Evolutionary conservation across 2,888 invertebrate species (phyloP).

Genomic region (Herminia tarsipennalis): DNA sequence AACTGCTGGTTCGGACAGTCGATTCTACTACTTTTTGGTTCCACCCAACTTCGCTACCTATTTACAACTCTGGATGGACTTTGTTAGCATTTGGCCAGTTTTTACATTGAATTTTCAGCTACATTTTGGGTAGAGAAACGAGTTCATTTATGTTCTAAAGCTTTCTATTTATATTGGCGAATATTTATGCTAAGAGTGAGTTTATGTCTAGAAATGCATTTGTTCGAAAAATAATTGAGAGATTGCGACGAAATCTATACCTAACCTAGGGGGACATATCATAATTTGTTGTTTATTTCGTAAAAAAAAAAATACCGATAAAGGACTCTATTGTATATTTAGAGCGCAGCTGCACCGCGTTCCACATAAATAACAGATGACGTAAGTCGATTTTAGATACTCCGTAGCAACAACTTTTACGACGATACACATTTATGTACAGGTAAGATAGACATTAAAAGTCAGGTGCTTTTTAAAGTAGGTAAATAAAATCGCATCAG

Average conservation of each 20-base stretch:
- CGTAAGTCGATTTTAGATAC: not conserved
- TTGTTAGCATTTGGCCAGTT: conserved; percentile 22
- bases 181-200: too few species aligned
- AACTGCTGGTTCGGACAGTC: conserved; percentile 67
- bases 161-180: too few species aligned
- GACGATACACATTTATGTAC: conserved; percentile 4
- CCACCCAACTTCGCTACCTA: conserved; percentile 29
- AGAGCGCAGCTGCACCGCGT: not conserved
- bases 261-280: too few species aligned
- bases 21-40: conserved; percentile 63
- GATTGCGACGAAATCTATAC: too few species aligned
- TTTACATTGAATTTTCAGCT: conserved; percentile 13
- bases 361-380: not conserved
- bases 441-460: conserved; percentile 29
- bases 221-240: too few species aligned
- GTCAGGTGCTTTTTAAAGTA: conserved; percentile 34
- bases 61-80: conserved; percentile 35
- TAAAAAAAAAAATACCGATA: too few species aligned
- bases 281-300: too few species aligned
- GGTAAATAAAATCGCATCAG: conserved; percentile 33
- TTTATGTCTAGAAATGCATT: too few species aligned
- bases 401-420: conserved; percentile 22
- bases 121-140: not conserved
- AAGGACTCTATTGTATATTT: too few species aligned
- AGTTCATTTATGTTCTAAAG: not conserved